Evolutionary conservation across 2,888 invertebrate species (phyloP).

Genomic region (Drosophila maculinotata): DNA sequence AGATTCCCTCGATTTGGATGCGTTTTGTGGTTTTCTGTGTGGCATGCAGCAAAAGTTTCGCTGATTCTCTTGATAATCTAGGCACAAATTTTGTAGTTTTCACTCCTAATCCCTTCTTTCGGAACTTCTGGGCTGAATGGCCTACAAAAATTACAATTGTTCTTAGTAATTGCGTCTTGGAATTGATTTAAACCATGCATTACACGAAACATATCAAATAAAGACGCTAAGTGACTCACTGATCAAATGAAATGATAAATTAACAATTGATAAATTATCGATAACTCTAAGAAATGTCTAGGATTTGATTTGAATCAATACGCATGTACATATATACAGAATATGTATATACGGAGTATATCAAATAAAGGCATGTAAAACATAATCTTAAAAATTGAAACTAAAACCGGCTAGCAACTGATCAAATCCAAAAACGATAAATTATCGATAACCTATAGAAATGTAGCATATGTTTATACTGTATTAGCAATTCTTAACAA

Average conservation of each 20-base stretch:
- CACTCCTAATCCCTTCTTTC: not conserved
- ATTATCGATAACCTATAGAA: not conserved
- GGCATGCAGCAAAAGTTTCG: constrained; percentile 14
- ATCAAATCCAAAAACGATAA: not conserved
- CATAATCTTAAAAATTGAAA: too few relatives aligned
- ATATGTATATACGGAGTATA: not conserved
- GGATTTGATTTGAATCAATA: too few relatives aligned
- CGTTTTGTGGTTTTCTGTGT: constrained; percentile 12
- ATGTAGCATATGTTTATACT: not conserved
- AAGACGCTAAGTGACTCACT: not conserved
- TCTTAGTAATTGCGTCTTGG: constrained; percentile 11
- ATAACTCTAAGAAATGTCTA: not conserved
- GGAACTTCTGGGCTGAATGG: constrained; percentile 1
- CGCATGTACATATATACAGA: too few relatives aligned
- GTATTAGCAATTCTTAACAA: too few relatives aligned
- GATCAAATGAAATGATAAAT: not conserved
- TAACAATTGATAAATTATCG: constrained; percentile 17
- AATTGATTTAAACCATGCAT: not conserved
- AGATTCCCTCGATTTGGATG: constrained; percentile 18
- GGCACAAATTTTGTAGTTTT: constrained; percentile 42
- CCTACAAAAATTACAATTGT: constrained; percentile 29
- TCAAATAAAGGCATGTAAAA: not conserved
- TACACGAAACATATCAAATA: constrained; percentile 5
- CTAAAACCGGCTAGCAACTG: too few relatives aligned
- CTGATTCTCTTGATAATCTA: constrained; percentile 16